Percentiles rank a stretch among this genome's conserved stretches.
These are phyloP conservation scores for Ennomos fuscantarius DNA, from an alignment of 2,888 invertebrate genomes.

Conservation along the genomic window DNA sequence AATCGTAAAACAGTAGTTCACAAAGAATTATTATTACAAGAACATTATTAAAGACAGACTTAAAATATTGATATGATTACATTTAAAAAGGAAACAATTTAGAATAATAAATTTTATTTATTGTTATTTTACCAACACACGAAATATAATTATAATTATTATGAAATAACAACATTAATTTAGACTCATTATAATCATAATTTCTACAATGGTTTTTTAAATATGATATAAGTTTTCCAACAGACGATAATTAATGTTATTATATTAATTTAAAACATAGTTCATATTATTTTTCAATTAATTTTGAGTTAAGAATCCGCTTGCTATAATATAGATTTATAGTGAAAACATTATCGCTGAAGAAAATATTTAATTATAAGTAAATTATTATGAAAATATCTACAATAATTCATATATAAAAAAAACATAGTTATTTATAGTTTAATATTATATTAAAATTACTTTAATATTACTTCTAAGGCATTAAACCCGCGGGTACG, in stretches of 20 bases:
- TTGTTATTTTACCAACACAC: conserved; percentile 23
- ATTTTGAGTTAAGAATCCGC: not conserved
- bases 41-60: conserved; percentile 50
- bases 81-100: conserved; percentile 51
- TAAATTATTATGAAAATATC: conserved; percentile 21
- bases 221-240: not conserved
- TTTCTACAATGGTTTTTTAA: conserved; percentile 2
- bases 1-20: conserved; percentile 51
- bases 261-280: too few relatives aligned
- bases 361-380: conserved; percentile 8
- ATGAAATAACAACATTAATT: conserved; percentile 28
- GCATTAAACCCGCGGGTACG: conserved; percentile 61
- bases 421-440: conserved; percentile 30
- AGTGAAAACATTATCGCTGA: conserved; percentile 3
- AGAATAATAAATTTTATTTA: conserved; percentile 35
- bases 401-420: conserved; percentile 27
- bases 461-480: conserved; percentile 62
- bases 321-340: not conserved
- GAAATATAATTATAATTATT: conserved; percentile 8
- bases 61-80: conserved; percentile 74
- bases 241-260: too few relatives aligned
- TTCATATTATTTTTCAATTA: not conserved
- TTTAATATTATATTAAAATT: conserved; percentile 29
- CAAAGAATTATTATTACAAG: conserved; percentile 31
- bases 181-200: conserved; percentile 3